Percentiles rank a stretch among this genome's conserved stretches.
phyloP scores from a whole-genome alignment of 2,113 vertebrate species.

The Boleophthalmus pectinirostris region DNA sequence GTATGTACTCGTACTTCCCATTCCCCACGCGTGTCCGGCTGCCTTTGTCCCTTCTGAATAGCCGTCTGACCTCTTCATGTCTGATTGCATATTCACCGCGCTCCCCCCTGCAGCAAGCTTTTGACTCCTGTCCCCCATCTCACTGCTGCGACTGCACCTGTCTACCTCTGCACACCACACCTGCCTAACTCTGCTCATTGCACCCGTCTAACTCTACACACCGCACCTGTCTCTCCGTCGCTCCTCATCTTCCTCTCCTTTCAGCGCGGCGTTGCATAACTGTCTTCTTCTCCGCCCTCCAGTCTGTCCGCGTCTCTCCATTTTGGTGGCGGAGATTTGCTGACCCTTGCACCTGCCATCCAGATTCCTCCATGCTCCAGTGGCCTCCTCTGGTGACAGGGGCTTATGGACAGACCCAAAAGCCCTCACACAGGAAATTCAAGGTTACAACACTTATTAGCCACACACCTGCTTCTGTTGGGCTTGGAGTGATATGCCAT shows the following conservation, averaged over 20 bases:
- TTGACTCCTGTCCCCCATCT: constrained; percentile 36
- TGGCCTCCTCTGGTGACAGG: constrained; percentile 22
- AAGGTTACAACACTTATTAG: constrained; percentile 31
- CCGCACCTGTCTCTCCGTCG: constrained; percentile 24
- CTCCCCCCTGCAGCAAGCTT: constrained; percentile 7
- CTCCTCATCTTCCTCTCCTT: constrained; percentile 7
- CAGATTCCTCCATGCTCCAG: constrained; percentile 39
- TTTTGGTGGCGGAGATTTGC: constrained; percentile 3
- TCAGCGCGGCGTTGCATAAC: constrained; percentile 36
- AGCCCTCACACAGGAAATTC: background rate
- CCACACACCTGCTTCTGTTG: constrained; percentile 6
- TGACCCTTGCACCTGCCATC: constrained; percentile 44
- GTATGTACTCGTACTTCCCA: constrained; percentile 6
- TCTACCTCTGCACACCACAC: constrained; percentile 5
- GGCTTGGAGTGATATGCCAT: background rate
- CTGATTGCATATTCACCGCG: constrained; percentile 36
- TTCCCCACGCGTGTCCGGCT: constrained; percentile 3
- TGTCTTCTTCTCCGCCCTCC: constrained; percentile 3
- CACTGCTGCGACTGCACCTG: constrained; percentile 26
- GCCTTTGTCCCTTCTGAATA: constrained; percentile 40
- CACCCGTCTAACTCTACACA: background rate
- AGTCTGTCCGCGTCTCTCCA: constrained; percentile 14
- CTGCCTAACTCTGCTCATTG: constrained; percentile 19
- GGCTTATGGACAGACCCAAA: constrained; percentile 21
- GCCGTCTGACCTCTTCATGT: constrained; percentile 37